phyloP scores from a whole-genome alignment of 2,797 vertebrate species.

The Thamnophis elegans region DNA sequence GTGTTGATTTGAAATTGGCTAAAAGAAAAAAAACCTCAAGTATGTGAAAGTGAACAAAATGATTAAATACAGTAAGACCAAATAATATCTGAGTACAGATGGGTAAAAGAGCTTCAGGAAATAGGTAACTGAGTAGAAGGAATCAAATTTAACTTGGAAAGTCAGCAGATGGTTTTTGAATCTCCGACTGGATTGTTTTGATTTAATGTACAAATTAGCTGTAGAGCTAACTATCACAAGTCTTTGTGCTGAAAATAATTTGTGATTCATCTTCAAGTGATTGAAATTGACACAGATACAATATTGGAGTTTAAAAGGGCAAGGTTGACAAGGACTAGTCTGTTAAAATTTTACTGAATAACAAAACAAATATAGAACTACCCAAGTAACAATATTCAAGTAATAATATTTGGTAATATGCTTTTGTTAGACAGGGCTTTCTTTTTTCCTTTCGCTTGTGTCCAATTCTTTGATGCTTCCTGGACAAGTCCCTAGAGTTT shows the following conservation, averaged over 20 bases:
- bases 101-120: background rate
- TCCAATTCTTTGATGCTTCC: background rate
- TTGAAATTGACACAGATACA: background rate
- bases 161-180: background rate
- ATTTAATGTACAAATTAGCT: background rate
- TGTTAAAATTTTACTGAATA: slow-evolving; percentile 9
- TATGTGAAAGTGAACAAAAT: background rate
- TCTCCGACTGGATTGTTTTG: background rate
- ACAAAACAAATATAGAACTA: background rate
- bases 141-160: background rate
- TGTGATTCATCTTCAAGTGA: background rate
- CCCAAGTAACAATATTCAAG: background rate
- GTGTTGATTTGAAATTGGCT: background rate
- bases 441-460: background rate
- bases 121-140: background rate
- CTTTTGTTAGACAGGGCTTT: slow-evolving; percentile 6
- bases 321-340: background rate
- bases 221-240: background rate
- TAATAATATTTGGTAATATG: background rate
- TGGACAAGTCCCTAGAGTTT: background rate
- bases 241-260: background rate
- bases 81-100: background rate
- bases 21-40: background rate
- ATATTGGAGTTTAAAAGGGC: background rate
- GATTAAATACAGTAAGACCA: background rate